A percentile compares a stretch with the other conserved stretches of the same genome.
Evolutionary conservation across 2,113 vertebrate species (phyloP).

Genomic region (Albula glossodonta): DNA sequence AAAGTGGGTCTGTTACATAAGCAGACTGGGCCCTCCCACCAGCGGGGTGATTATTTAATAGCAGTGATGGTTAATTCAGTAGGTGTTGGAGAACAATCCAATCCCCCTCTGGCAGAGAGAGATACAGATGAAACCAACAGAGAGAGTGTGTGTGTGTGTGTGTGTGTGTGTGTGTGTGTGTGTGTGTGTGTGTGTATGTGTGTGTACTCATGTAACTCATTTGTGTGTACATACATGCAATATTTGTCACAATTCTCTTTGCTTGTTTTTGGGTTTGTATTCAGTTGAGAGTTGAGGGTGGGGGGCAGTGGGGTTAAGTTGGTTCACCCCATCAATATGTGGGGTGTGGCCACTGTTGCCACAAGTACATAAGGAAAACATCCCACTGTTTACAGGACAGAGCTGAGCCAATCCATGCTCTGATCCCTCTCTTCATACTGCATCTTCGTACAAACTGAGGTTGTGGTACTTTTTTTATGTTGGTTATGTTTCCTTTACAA

Average conservation of each 20-base stretch:
- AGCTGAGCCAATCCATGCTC: not conserved
- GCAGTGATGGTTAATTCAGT: not conserved
- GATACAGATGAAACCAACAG: not conserved
- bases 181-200: not conserved
- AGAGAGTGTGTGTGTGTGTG: not conserved
- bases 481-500: too few species aligned
- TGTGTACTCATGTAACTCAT: not conserved
- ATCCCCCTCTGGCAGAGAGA: not conserved
- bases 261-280: not conserved
- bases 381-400: not conserved
- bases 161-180: not conserved
- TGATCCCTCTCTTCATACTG: not conserved
- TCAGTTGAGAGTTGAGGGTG: not conserved
- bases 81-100: not conserved
- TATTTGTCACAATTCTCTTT: not conserved
- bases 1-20: conserved; percentile 2
- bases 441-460: too few species aligned
- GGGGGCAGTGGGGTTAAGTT: not conserved
- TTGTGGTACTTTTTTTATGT: too few species aligned
- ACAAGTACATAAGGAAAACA: not conserved
- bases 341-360: not conserved
- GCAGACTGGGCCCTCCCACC: not conserved
- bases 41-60: not conserved
- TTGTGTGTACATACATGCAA: not conserved
- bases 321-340: not conserved